A percentile compares a stretch with the other conserved stretches of the same genome.
phyloP scores from a whole-genome alignment of 1,140 invertebrate species.

The Cephus cinctus region DNA sequence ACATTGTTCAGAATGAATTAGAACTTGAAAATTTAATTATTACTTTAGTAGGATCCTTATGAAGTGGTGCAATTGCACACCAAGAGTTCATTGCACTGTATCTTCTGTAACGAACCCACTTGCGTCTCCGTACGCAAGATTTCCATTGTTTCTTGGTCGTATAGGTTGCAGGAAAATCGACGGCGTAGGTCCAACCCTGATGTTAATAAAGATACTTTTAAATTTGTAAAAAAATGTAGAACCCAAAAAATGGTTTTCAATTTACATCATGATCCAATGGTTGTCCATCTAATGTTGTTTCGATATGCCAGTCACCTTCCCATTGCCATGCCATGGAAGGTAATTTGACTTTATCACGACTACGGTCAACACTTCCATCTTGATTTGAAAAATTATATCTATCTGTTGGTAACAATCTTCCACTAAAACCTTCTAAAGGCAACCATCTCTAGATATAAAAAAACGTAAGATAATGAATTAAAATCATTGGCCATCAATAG shows the following conservation, averaged over 20 bases:
- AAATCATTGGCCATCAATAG: slow-evolving; percentile 1
- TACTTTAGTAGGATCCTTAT: slow-evolving; percentile 82
- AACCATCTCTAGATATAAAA: slow-evolving; percentile 73
- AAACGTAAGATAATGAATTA: slow-evolving; percentile 11
- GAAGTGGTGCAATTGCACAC: slow-evolving; percentile 85
- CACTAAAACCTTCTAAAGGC: slow-evolving; percentile 84
- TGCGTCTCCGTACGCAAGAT: slow-evolving; percentile 84
- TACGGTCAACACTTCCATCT: slow-evolving; percentile 76
- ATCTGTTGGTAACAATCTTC: slow-evolving; percentile 80
- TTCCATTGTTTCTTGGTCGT: slow-evolving; percentile 83
- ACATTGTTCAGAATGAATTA: background rate
- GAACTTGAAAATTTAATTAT: background rate
- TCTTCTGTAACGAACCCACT: slow-evolving; percentile 83
- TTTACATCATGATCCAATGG: slow-evolving; percentile 79
- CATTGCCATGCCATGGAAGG: slow-evolving; percentile 92
- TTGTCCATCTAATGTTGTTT: slow-evolving; percentile 83
- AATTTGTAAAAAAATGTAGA: slow-evolving; percentile 6
- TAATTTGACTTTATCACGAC: slow-evolving; percentile 77
- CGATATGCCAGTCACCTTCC: slow-evolving; percentile 91
- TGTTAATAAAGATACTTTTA: slow-evolving; percentile 15
- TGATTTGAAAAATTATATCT: slow-evolving; percentile 80
- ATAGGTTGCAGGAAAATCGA: slow-evolving; percentile 89
- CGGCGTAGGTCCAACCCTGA: slow-evolving; percentile 88
- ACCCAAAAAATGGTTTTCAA: background rate
- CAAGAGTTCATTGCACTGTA: slow-evolving; percentile 89